A percentile compares a stretch with the other conserved stretches of the same genome.
Conservation (phyloP, 2,888 invertebrate genomes). For the Caradrina kadenii region DNA sequence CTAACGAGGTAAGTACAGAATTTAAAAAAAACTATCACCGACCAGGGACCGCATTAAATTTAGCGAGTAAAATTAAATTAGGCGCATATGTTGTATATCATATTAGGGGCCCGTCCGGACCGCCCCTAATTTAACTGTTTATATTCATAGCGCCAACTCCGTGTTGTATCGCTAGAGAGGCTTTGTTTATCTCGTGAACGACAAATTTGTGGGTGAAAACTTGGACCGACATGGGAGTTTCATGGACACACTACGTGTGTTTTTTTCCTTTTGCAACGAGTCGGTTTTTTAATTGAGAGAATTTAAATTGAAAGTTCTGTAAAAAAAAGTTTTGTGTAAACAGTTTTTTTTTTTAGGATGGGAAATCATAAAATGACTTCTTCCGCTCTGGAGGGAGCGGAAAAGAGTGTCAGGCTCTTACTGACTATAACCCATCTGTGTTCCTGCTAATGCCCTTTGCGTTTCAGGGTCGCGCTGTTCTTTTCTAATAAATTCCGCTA, state of each 20-base stretch:
- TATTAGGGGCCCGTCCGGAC: slow-evolving; percentile 65
- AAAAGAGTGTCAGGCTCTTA: no score
- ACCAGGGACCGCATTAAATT: slow-evolving; percentile 73
- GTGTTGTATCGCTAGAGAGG: slow-evolving; percentile 75
- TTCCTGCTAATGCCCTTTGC: no score
- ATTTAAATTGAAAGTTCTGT: neutral
- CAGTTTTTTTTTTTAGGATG: no score
- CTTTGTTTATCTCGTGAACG: slow-evolving; percentile 84
- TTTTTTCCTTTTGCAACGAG: slow-evolving; percentile 36
- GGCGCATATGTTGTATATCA: slow-evolving; percentile 83
- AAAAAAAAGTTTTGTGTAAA: no score
- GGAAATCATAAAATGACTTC: no score
- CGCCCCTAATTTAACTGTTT: slow-evolving; percentile 87
- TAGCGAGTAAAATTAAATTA: slow-evolving; percentile 84
- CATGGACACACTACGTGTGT: slow-evolving; percentile 41
- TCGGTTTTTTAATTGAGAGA: neutral
- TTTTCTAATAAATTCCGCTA: no score
- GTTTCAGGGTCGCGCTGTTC: no score
- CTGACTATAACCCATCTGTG: no score
- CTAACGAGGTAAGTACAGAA: slow-evolving; percentile 22
- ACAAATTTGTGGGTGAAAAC: slow-evolving; percentile 82
- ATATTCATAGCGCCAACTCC: slow-evolving; percentile 85
- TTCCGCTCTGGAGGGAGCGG: no score
- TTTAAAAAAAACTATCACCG: slow-evolving; percentile 66
- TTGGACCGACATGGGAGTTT: slow-evolving; percentile 67